Conservation (phyloP, 2,113 vertebrate genomes). For the Struthio camelus region DNA sequence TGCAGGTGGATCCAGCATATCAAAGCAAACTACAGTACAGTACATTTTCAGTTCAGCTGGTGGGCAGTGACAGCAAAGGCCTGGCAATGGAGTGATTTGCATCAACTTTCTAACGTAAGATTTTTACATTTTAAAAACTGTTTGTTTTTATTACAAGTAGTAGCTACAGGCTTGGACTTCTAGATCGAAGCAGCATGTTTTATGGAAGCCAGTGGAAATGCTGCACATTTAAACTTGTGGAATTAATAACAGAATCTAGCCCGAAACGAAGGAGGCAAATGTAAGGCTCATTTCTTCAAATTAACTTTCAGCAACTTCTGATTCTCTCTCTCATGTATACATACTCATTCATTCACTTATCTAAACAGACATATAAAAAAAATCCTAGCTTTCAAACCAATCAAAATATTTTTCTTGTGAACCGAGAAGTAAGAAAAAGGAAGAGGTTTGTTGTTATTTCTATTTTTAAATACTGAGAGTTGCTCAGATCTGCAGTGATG, state of each 20-base stretch:
- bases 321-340: background rate
- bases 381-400: conserved; percentile 33
- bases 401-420: conserved; percentile 60
- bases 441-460: conserved; percentile 52
- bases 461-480: background rate
- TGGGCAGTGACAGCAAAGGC: background rate
- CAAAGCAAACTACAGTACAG: background rate
- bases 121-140: background rate
- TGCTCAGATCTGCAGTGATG: background rate
- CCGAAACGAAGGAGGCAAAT: background rate
- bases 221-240: background rate
- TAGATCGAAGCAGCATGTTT: background rate
- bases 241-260: background rate
- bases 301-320: background rate
- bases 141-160: background rate
- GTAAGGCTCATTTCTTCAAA: conserved; percentile 13
- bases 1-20: background rate
- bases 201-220: background rate
- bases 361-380: conserved; percentile 22
- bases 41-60: background rate
- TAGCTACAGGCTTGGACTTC: background rate
- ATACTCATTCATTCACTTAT: conserved; percentile 4
- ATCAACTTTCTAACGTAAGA: background rate
- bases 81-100: background rate
- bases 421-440: conserved; percentile 47